These are phyloP conservation scores for Deilephila elpenor DNA, from an alignment of 2,888 invertebrate species.

Conservation along the genomic window DNA sequence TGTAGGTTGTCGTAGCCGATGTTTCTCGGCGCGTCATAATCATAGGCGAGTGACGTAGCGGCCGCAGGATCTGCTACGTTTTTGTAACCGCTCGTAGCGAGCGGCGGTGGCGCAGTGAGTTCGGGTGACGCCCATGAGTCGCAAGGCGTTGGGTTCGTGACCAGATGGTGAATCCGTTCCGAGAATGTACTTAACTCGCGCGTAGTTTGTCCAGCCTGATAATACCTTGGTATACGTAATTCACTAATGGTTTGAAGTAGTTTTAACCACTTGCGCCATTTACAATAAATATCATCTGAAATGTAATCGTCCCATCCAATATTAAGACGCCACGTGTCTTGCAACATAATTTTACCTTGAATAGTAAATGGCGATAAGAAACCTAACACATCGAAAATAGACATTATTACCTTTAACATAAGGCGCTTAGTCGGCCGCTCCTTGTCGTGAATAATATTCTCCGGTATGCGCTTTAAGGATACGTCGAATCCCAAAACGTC, in stretches of 20 bases:
- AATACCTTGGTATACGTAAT: conserved; percentile 27
- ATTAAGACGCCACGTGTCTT: conserved; percentile 36
- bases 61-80: conserved; percentile 29
- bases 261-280: conserved; percentile 35
- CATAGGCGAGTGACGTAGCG: conserved; percentile 13
- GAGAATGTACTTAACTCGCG: no score
- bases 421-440: not conserved
- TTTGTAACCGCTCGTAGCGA: conserved; percentile 10
- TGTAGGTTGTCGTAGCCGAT: no score
- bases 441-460: conserved; percentile 1
- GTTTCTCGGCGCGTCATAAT: no score
- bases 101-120: conserved; percentile 16
- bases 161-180: no score
- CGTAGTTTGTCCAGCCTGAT: conserved; percentile 30
- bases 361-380: conserved; percentile 44
- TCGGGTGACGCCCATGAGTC: conserved; percentile 30
- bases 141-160: no score
- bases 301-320: conserved; percentile 39
- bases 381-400: no score
- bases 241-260: conserved; percentile 28
- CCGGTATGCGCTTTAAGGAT: conserved; percentile 37
- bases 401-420: conserved; percentile 11
- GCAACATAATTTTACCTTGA: conserved; percentile 42
- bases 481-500: conserved; percentile 42
- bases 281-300: not conserved